Conservation (phyloP, 2,888 invertebrate species). For the Andrena minutula region DNA sequence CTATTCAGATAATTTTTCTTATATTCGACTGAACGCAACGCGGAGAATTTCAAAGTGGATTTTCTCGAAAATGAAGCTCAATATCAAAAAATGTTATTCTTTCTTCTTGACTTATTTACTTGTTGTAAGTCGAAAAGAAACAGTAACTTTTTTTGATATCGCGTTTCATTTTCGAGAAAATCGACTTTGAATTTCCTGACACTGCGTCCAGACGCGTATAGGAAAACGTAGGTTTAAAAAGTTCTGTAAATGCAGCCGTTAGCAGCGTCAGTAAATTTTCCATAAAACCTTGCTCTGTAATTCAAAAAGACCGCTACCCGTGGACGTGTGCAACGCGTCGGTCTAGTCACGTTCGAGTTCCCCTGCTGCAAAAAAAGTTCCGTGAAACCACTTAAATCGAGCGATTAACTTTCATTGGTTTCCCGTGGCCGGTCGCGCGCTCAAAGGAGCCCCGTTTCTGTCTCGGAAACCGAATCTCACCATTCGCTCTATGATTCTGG, state of each 20-base stretch:
- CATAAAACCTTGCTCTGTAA: neutral
- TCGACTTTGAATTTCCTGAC: too few species aligned
- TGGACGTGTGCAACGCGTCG: neutral
- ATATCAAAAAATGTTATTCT: too few species aligned
- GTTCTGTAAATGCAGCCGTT: neutral
- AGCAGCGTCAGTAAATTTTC: neutral
- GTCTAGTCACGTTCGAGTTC: neutral
- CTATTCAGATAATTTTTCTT: too few species aligned
- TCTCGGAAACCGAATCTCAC: neutral
- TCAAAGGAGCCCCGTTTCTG: constrained; percentile 2
- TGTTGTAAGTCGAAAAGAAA: too few species aligned
- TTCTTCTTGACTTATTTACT: too few species aligned
- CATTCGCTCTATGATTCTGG: constrained; percentile 6
- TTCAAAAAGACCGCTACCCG: neutral
- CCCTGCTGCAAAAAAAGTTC: neutral
- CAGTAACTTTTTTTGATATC: too few species aligned
- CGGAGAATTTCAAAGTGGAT: too few species aligned
- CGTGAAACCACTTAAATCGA: constrained; percentile 11
- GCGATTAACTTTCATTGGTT: constrained; percentile 31
- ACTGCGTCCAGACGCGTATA: too few species aligned
- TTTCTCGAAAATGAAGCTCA: too few species aligned
- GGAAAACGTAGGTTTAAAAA: neutral
- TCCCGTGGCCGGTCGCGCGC: neutral
- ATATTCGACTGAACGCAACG: too few species aligned
- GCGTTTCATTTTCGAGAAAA: too few species aligned